These are phyloP conservation scores for Sesamia inferens DNA, from an alignment of 2,888 invertebrate genomes.

Conservation along the genomic window DNA sequence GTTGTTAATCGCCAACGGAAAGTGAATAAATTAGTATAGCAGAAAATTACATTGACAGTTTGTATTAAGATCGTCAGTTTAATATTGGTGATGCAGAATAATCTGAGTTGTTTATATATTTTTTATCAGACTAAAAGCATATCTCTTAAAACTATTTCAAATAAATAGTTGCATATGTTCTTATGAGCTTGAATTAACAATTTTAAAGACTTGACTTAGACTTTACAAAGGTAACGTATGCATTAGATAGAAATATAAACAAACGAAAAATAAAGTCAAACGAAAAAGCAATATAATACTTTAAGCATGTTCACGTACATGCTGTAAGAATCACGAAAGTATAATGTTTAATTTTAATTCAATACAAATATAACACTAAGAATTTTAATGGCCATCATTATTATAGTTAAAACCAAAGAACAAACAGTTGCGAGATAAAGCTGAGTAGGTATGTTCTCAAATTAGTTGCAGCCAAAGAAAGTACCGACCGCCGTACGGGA, in stretches of 20 bases:
- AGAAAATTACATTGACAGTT: neutral
- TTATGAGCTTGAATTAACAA: neutral
- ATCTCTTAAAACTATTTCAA: neutral
- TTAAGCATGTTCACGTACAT: neutral
- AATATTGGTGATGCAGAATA: neutral
- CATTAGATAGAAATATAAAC: neutral
- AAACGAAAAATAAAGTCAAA: neutral
- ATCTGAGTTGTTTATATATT: neutral
- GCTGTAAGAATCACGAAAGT: neutral
- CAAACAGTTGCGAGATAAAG: slow-evolving; percentile 62
- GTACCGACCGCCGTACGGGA: slow-evolving; percentile 81
- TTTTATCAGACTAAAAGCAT: neutral
- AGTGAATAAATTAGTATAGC: neutral
- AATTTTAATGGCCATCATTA: slow-evolving; percentile 31
- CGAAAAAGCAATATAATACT: neutral
- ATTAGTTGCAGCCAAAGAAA: slow-evolving; percentile 82
- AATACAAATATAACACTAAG: slow-evolving; percentile 23
- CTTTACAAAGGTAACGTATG: neutral
- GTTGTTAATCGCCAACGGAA: neutral
- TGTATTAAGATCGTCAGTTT: too few relatives aligned
- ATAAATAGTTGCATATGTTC: neutral
- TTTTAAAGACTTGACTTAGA: neutral
- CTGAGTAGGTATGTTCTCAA: slow-evolving; percentile 73
- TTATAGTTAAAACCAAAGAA: slow-evolving; percentile 55
- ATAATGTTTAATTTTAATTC: slow-evolving; percentile 7